phyloP scores from a whole-genome alignment of 2,888 invertebrate genomes.

The Leucoma salicis region DNA sequence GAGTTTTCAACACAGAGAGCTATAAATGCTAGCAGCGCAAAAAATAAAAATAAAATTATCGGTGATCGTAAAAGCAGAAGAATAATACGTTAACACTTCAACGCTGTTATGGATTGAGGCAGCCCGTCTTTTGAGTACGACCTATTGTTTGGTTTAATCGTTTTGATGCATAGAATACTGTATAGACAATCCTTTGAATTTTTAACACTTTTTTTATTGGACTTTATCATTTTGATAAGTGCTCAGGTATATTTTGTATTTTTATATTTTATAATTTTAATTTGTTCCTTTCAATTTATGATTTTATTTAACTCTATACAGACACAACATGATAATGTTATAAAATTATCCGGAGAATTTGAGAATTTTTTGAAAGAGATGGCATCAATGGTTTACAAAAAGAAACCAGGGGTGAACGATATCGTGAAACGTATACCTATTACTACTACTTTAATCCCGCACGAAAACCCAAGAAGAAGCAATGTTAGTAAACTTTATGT shows the following conservation, averaged over 20 bases:
- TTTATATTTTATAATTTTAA: not conserved
- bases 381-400: constrained; percentile 42
- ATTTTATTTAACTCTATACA: not conserved
- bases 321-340: constrained; percentile 7
- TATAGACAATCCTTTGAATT: constrained; percentile 25
- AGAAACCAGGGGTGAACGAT: not conserved
- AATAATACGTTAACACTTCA: constrained; percentile 29
- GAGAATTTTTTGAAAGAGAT: constrained; percentile 44
- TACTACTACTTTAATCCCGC: constrained; percentile 7
- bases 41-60: constrained; percentile 23
- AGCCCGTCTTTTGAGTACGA: constrained; percentile 24
- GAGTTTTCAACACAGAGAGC: constrained; percentile 10
- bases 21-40: constrained; percentile 14
- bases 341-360: constrained; percentile 40
- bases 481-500: constrained; percentile 30
- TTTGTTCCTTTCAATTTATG: not conserved
- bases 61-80: constrained; percentile 24
- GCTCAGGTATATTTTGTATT: constrained; percentile 27
- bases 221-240: constrained; percentile 18
- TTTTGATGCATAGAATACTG: constrained; percentile 43
- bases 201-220: constrained; percentile 21
- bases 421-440: constrained; percentile 12
- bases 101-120: constrained; percentile 22
- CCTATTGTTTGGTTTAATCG: constrained; percentile 24
- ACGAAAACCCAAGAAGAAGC: constrained; percentile 17